Base-by-base conservation (phyloP, 2,113 vertebrate genomes). In the Calypte anna region DNA sequence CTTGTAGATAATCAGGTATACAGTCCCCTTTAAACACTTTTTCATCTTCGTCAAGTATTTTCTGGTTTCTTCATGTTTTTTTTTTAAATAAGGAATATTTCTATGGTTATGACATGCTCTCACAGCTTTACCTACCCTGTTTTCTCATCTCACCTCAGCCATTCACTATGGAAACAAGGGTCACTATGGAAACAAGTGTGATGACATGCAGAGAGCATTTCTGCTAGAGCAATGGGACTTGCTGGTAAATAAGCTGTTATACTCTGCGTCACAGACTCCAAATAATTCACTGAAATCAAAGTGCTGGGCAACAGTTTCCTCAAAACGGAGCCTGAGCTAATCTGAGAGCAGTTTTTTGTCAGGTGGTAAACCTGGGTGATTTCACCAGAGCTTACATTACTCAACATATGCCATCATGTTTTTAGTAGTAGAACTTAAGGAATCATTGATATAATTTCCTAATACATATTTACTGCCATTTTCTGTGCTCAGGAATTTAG, bases 201-300 rank as follows among this genome's bases (percentile, higher is more conserved):
- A 38, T 38, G 36, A 38, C 36, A 38, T 38, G 36, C 36, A 10
- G 36, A 38, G 36, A 38, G 36, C 50, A 74, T 83, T 86, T 12
- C 54, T 88, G 43, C 73, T 61, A 43, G 62, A 92, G 66, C 62
- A 79, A 0, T 31, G 50, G 27, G 67, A 28, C 48, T 90, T 62
- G 18, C 68, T 91, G 81, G 53, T 94, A 91, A 95, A 93, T 91
- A 64, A 94, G 75, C 53, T 53, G 63, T 44, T 74, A 2, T 90
- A 63, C 61, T 78, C 87, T 91, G 48, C 38, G 5, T 88, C 53
- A n/a, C 79, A 75, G 62, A 28, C 46, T 53, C 89, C 69, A 79
- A 94, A 86, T 90, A 91, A 95, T 94, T 94, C 92, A 83, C 70
- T 82, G 24, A 67, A 90, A 83, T 87, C 68, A 38, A 69, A 81